These are phyloP conservation scores for Metridium senile DNA, from an alignment of 92 coral and sea anemone genomes.

Conservation along the genomic window DNA sequence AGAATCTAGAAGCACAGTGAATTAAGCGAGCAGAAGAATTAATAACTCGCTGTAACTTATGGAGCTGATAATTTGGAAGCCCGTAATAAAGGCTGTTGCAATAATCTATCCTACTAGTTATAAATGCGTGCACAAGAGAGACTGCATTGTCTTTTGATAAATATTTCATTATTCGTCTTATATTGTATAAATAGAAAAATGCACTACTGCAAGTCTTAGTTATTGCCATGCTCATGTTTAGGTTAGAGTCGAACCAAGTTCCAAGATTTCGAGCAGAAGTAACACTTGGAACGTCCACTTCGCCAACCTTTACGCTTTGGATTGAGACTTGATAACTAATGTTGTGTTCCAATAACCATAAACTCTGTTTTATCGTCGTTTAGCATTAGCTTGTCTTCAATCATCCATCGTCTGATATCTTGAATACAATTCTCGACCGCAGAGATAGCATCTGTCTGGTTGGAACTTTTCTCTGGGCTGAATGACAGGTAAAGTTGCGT, in stretches of 20 bases:
- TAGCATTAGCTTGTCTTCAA: constrained; percentile 13
- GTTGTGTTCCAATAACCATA: not conserved
- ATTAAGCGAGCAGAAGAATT: constrained; percentile 50
- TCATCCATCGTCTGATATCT: constrained; percentile 50
- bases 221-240: constrained; percentile 42
- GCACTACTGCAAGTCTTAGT: constrained; percentile 46
- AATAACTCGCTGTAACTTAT: constrained; percentile 52
- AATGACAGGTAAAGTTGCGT: constrained; percentile 48
- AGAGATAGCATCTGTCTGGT: constrained; percentile 47
- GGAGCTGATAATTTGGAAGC: constrained; percentile 39
- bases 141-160: constrained; percentile 36
- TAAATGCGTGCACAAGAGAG: constrained; percentile 50
- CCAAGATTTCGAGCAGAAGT: constrained; percentile 24
- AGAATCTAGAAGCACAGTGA: constrained; percentile 31
- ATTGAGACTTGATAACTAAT: constrained; percentile 14
- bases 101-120: constrained; percentile 52
- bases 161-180: constrained; percentile 55
- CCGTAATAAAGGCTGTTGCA: constrained; percentile 49
- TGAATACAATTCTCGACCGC: constrained; percentile 52
- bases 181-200: constrained; percentile 35
- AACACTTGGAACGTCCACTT: not conserved
- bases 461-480: constrained; percentile 26
- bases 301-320: constrained; percentile 8
- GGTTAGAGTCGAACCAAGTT: constrained; percentile 43
- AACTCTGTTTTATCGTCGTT: constrained; percentile 21